Evolutionary conservation across 2,797 vertebrate genomes (phyloP).

Genomic region (Tangara arthus): DNA sequence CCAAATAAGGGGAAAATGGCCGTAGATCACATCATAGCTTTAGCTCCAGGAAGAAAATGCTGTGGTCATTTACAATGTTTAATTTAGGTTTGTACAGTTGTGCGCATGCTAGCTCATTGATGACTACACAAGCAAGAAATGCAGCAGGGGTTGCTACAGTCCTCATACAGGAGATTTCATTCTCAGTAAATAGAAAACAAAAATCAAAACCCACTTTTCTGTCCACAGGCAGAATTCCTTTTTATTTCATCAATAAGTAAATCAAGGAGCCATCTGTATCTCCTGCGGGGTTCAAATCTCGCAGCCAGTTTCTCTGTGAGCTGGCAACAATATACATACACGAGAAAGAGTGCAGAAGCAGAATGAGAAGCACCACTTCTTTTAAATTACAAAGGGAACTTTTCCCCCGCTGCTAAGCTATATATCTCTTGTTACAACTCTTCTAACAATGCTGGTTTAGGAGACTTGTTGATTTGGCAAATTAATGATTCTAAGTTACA

Average conservation of each 20-base stretch:
- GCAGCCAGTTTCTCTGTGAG: neutral
- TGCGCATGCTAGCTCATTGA: neutral
- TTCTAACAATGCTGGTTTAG: neutral
- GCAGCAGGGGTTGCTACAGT: neutral
- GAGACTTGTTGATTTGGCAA: neutral
- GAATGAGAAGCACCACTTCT: neutral
- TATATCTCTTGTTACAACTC: neutral
- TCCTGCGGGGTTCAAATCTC: neutral
- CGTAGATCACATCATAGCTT: neutral
- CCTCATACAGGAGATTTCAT: neutral
- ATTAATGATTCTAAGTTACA: neutral
- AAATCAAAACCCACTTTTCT: neutral
- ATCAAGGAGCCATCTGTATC: constrained; percentile 21
- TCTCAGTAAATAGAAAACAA: neutral
- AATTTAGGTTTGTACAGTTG: neutral
- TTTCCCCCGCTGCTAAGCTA: neutral
- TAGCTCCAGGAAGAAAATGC: constrained; percentile 6
- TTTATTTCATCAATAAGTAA: neutral
- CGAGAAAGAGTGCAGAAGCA: neutral
- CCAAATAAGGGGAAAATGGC: constrained; percentile 56
- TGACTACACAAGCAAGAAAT: constrained; percentile 18
- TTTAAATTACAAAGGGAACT: neutral
- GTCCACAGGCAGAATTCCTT: neutral
- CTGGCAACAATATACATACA: neutral
- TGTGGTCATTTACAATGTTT: constrained; percentile 19